Evolutionary conservation across 92 coral and sea anemone species (phyloP), one percentile per base, ranked within the genome.

Genomic region (Epizoanthus illoricatus): DNA sequence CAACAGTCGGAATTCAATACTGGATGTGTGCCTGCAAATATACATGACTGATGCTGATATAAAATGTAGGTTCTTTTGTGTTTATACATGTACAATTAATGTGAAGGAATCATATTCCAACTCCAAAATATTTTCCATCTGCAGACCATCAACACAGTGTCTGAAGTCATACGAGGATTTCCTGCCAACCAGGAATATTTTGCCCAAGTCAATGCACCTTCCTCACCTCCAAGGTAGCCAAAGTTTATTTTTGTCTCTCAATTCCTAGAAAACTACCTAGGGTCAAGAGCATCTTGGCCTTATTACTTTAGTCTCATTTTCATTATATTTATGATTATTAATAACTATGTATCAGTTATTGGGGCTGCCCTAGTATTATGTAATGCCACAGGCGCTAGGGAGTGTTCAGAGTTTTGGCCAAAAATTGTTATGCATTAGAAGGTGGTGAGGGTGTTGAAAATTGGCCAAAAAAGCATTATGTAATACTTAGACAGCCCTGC

Each of bases 101-200:
- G 28, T 69, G 19, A 19, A 20, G 63, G 16, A 52, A 21, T 17
- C 58, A 33, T 4, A 33, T 49, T 42, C 33, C 43, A 4, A 76
- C 2, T 39, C 43, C 43, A 41, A 15, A 36, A n/a, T 15, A 43
- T 42, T 65, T 17, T 67, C 61, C 54, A 23, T 60, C 79, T 78
- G 28, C 57, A 96, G 99, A 92, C 99, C 21, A 96, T 96, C 80
- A 96, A 96, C 91, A 88, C 98, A 28, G 99, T 96, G 64, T 96
- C 99, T 17, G 99, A 96, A 74, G 94, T 94, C 24, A 96, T 96
- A 11, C 78, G 99, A 59, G 99, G 99, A 17, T 91, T 88, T 67
- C 99, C 93, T 13, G 99, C 93, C 85, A 96, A 96, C 74, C 99
- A 96, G 82, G 92, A 96, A 56, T 96, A 96, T 63, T 96, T 96